Conservation (phyloP, 2,888 invertebrate species). For the Orchestes rusci region DNA sequence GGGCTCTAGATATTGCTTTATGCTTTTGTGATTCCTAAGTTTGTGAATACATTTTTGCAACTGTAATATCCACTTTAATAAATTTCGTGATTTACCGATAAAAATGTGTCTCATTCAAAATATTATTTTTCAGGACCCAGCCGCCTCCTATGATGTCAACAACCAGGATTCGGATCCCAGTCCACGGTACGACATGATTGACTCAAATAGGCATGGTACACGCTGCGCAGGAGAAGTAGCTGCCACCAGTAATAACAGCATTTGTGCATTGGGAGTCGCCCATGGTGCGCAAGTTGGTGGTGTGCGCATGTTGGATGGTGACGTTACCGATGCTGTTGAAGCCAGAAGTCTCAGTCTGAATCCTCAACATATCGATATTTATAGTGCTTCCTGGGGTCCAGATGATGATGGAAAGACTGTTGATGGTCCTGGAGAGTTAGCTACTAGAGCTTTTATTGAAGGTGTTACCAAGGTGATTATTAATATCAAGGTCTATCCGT, state of each 20-base stretch:
- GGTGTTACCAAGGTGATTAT: slow-evolving; percentile 78
- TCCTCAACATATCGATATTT: slow-evolving; percentile 96
- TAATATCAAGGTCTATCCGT: too few relatives aligned
- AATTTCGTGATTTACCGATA: too few relatives aligned
- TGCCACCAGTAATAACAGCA: slow-evolving; percentile 90
- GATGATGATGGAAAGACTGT: slow-evolving; percentile 98
- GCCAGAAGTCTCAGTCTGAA: slow-evolving; percentile 89
- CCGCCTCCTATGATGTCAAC: slow-evolving; percentile 96
- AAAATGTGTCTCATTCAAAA: too few relatives aligned
- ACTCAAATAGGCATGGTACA: slow-evolving; percentile 93
- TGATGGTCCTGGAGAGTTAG: slow-evolving; percentile 93
- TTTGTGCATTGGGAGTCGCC: slow-evolving; percentile 95
- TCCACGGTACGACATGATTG: slow-evolving; percentile 94
- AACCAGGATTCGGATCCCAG: slow-evolving; percentile 93
- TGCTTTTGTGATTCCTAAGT: too few relatives aligned
- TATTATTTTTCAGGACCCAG: slow-evolving; percentile 76
- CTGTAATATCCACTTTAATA: too few relatives aligned
- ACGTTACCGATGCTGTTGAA: slow-evolving; percentile 98
- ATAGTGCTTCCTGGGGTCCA: slow-evolving; percentile 97
- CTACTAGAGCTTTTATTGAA: slow-evolving; percentile 90
- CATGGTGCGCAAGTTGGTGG: slow-evolving; percentile 86
- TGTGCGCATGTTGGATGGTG: slow-evolving; percentile 96
- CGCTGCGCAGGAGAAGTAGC: slow-evolving; percentile 97
- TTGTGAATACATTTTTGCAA: too few relatives aligned
- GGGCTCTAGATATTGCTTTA: too few relatives aligned